Evolutionary conservation across 2,888 invertebrate species (phyloP).

Genomic region (Dryadula phaetusa): DNA sequence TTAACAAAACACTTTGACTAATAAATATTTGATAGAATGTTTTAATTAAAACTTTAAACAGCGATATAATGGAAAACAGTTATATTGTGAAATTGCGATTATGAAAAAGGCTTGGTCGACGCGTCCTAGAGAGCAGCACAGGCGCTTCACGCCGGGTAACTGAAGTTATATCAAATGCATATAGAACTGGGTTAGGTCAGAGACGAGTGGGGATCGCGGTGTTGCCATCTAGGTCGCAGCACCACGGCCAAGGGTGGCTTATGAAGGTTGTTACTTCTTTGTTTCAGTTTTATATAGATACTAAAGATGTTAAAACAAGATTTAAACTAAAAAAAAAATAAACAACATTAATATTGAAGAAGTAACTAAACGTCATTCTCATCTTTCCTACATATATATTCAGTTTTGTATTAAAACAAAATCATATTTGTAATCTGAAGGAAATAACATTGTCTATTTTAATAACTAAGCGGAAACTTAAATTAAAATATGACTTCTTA

Average conservation of each 20-base stretch:
- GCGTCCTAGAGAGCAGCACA: constrained; percentile 49
- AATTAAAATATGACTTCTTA: neutral
- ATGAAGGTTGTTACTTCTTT: constrained; percentile 76
- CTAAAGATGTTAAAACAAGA: constrained; percentile 1
- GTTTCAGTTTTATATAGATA: constrained; percentile 52
- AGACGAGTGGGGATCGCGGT: constrained; percentile 57
- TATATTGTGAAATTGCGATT: constrained; percentile 54
- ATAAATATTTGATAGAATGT: neutral
- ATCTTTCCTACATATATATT: neutral
- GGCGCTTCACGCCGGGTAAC: constrained; percentile 54
- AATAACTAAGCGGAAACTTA: neutral
- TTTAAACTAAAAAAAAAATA: too few relatives aligned
- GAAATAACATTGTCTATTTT: neutral
- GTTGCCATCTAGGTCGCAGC: constrained; percentile 72
- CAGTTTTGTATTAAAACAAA: neutral
- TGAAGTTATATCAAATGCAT: constrained; percentile 73
- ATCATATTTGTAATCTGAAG: neutral
- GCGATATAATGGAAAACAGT: constrained; percentile 44
- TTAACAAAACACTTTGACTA: neutral
- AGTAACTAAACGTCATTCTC: neutral
- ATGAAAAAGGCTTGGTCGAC: constrained; percentile 49
- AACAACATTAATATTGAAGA: neutral
- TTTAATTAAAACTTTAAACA: neutral
- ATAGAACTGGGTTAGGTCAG: constrained; percentile 78
- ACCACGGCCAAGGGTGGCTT: constrained; percentile 82